Evolutionary conservation across 1,140 invertebrate species (phyloP), one percentile per base, ranked within the genome.

Genomic region (Lepidurus packardi): DNA sequence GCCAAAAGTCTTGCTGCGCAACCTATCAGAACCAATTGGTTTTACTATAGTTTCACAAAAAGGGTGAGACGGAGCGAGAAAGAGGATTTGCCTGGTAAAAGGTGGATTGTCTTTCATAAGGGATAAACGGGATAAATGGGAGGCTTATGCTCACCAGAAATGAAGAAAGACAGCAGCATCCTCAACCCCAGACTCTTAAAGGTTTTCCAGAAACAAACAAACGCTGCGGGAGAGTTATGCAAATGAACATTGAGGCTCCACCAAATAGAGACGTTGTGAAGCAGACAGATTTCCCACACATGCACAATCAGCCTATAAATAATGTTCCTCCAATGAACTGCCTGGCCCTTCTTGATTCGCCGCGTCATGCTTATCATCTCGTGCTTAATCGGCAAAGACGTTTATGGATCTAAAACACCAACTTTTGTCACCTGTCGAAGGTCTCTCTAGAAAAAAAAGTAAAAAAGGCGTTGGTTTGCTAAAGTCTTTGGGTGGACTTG

Each of bases 21-120:
- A 65, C 53, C 53, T 65, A 65, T 65, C 53, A 9, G 53, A 65
- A 65, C 53, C 53, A 65, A 65, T 65, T 65, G 53, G 53, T 65
- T 65, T 65, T 21, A 5, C 53, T n/a, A 65, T 34, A 34, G 34
- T 4, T 34, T 34, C 34, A 34, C 2, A 3, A 34, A 34, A 34
- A 34, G 34, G 34, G 34, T 34, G 34, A 34, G 34, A 1, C 1
- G 13, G 13, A 21, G 47, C 47, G 47, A n/a, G 16, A 0, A 8
- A 65, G 53, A n/a, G n/a, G n/a, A 10, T 13, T 65, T 21, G 16
- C 16, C 21, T n/a, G 53, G 53, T 65, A 65, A 65, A 65, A 65
- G 53, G 53, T n/a, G 53, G 53, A 65, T 65, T 21, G 16, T 9
- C 13, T 21, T 65, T 65, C 53, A 1, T 7, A 34, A 4, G 34